Conservation (phyloP, 2,888 invertebrate species). For the Cheilosia urbana region DNA sequence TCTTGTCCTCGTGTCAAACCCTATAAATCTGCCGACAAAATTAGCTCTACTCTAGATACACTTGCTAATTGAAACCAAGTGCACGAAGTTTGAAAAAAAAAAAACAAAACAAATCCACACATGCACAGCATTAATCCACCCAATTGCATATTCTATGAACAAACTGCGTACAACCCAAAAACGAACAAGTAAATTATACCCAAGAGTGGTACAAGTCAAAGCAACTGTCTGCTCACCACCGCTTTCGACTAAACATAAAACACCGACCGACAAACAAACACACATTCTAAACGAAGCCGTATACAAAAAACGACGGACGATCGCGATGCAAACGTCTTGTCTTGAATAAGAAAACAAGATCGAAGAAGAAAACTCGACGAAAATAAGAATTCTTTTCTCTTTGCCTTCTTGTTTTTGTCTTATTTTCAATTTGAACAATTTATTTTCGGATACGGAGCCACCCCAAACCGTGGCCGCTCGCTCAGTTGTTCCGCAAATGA, state of each 20-base stretch:
- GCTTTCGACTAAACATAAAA: constrained; percentile 66
- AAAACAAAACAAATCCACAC: constrained; percentile 15
- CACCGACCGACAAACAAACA: constrained; percentile 49
- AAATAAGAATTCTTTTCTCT: constrained; percentile 74
- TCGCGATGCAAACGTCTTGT: constrained; percentile 66
- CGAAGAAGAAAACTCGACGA: constrained; percentile 75
- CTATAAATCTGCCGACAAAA: constrained; percentile 2
- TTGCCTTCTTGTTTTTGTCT: constrained; percentile 48
- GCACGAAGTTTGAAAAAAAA: constrained; percentile 29
- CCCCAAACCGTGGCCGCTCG: constrained; percentile 71
- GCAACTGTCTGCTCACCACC: constrained; percentile 58
- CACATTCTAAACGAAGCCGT: constrained; percentile 56
- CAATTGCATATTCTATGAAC: constrained; percentile 61
- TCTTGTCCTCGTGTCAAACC: constrained; percentile 1
- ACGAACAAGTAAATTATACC: constrained; percentile 38
- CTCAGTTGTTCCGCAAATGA: constrained; percentile 77
- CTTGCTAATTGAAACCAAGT: constrained; percentile 60
- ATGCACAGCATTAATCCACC: constrained; percentile 60
- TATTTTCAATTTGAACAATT: constrained; percentile 62
- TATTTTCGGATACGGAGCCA: constrained; percentile 75
- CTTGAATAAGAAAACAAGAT: constrained; percentile 75
- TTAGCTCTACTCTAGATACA: constrained; percentile 51
- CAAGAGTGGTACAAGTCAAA: constrained; percentile 51
- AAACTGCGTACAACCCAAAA: constrained; percentile 41
- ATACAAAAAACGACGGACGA: constrained; percentile 49